Evolutionary conservation across 2,888 invertebrate species (phyloP).

Genomic region (Idaea dimidiata): DNA sequence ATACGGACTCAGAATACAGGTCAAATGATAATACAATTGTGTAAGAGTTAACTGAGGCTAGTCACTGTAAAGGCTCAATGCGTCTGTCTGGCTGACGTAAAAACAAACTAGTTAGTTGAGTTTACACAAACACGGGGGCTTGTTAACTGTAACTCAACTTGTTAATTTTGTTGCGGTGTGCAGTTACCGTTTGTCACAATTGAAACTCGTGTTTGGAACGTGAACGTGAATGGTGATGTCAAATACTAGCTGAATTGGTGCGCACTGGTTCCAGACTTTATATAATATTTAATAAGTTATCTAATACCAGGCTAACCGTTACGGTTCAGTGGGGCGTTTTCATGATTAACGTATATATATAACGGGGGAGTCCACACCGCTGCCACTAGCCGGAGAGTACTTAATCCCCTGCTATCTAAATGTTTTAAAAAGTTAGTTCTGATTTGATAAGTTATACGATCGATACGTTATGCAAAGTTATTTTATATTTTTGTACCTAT

Average conservation of each 20-base stretch:
- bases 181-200: conserved; percentile 60
- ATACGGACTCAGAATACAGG: too few relatives aligned
- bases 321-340: not conserved
- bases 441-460: not conserved
- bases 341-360: not conserved
- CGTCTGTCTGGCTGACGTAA: conserved; percentile 44
- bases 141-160: conserved; percentile 74
- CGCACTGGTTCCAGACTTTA: not conserved
- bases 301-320: not conserved
- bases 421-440: not conserved
- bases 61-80: conserved; percentile 39
- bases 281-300: conserved; percentile 8
- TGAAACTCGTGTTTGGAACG: conserved; percentile 40
- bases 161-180: conserved; percentile 66
- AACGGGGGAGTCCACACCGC: not conserved
- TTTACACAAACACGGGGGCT: conserved; percentile 67
- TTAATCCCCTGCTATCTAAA: not conserved
- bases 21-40: conserved; percentile 33
- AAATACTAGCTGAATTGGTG: conserved; percentile 27
- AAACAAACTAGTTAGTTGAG: conserved; percentile 69
- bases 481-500: too few relatives aligned
- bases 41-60: conserved; percentile 30
- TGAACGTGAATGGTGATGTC: conserved; percentile 36
- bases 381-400: not conserved
- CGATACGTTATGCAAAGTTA: too few relatives aligned